Evolutionary conservation across 2,113 vertebrate species (phyloP).

Genomic region (Synchiropus splendidus): DNA sequence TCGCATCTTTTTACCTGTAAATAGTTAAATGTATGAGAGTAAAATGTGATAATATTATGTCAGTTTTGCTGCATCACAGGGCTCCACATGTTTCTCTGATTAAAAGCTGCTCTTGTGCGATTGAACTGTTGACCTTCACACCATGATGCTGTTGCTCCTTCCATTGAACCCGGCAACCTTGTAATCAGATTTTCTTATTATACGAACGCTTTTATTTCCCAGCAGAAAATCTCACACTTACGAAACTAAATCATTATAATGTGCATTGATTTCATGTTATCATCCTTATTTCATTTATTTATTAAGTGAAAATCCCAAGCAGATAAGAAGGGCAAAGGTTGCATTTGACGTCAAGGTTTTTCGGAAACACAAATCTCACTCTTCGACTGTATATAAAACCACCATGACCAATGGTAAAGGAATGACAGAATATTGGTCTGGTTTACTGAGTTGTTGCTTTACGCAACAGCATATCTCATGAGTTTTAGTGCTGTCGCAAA

Average conservation of each 20-base stretch:
- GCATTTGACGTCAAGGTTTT: constrained; percentile 45
- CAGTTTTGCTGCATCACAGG: no score
- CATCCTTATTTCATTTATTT: constrained; percentile 6
- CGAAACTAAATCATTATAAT: constrained; percentile 15
- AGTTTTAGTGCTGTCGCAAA: constrained; percentile 40
- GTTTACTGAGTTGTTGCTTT: constrained; percentile 33
- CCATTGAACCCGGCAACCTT: no score
- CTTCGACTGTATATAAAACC: constrained; percentile 19
- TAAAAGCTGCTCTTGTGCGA: no score
- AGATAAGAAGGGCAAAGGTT: constrained; percentile 39
- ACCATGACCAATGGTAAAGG: constrained; percentile 13
- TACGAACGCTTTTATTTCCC: constrained; percentile 2
- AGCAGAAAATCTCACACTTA: constrained; percentile 7
- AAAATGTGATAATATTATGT: no score
- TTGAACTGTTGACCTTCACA: no score
- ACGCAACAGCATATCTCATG: constrained; percentile 38
- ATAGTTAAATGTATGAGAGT: no score
- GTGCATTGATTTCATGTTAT: constrained; percentile 23
- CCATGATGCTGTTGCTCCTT: no score
- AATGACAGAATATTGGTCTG: constrained; percentile 26
- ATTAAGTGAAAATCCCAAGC: constrained; percentile 32
- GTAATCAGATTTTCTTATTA: no score
- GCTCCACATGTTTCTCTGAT: no score
- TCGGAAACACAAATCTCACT: constrained; percentile 34
- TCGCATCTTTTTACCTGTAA: no score